phyloP scores from a whole-genome alignment of 2,888 invertebrate genomes.

The Mesorhabditis belari region DNA sequence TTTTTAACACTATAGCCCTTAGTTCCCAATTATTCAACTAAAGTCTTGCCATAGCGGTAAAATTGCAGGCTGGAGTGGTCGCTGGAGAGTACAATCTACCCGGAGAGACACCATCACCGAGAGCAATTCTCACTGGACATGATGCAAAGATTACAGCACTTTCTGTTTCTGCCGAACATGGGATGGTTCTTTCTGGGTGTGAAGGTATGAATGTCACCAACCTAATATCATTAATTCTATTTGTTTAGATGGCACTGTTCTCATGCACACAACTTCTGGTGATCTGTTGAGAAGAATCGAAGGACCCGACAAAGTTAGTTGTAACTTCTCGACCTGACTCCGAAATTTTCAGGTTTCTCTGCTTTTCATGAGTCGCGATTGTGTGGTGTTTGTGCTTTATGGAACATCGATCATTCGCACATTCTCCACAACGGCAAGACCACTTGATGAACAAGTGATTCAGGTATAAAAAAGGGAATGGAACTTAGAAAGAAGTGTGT shows the following conservation, averaged over 20 bases:
- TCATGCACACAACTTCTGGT: constrained; percentile 95
- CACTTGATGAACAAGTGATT: constrained; percentile 30
- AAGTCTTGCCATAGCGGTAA: too few species aligned
- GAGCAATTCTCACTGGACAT: constrained; percentile 93
- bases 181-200: constrained; percentile 90
- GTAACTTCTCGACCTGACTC: background rate
- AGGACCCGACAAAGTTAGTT: constrained; percentile 8
- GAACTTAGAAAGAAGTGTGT: background rate
- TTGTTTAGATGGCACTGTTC: constrained; percentile 77
- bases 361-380: constrained; percentile 75
- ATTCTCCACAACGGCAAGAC: constrained; percentile 42
- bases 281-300: constrained; percentile 80
- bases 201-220: constrained; percentile 57
- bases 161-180: constrained; percentile 93
- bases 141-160: constrained; percentile 90
- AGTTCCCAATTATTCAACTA: too few species aligned
- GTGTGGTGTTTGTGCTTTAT: constrained; percentile 87
- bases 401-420: constrained; percentile 34
- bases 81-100: constrained; percentile 73
- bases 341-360: constrained; percentile 19
- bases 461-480: constrained; percentile 4
- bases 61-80: constrained; percentile 68
- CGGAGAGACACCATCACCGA: constrained; percentile 82
- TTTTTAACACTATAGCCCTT: too few species aligned
- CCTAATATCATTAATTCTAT: constrained; percentile 1